Evolutionary conservation across 1,140 invertebrate genomes (phyloP), one percentile per base, ranked within the genome.

Genomic region (Dreissena rostriformis): DNA sequence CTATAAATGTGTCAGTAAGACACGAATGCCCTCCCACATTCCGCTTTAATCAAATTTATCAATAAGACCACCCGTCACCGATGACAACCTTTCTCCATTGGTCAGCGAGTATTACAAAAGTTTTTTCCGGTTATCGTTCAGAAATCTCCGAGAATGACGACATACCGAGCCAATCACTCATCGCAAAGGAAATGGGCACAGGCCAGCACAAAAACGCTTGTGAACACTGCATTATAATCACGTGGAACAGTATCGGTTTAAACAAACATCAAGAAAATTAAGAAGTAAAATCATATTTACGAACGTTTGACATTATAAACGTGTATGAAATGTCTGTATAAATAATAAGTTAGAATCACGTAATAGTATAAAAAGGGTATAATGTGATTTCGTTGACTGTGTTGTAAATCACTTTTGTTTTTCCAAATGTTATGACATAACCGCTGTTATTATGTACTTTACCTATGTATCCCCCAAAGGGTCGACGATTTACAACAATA

Each of bases 311-410:
- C 17, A 68, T 68, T 5, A 68, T 68, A 22, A 17, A 39, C 26
- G 5, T 68, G 24, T 68, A n/a, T 68, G 67, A 68, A 68, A 68
- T 24, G 67, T 68, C 17, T 68, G 5, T 28, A 68, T 68, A 68
- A 4, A 39, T 17, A 28, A 17, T 68, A 39, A 39, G 15, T 68
- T 68, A 68, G 24, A 22, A 26, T 63, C 24, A 63, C 19, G 2
- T 63, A 63, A 63, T 63, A 7, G 5, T 68, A 39, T 17, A 22
- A 22, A 17, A 28, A 19, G 67, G 19, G 26, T 68, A 22, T 22
- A 28, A 2, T 22, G 29, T 17, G 15, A 28, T 68, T 68, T 22
- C 15, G 26, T 22, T 28, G 67, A 68, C 15, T 68, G 67, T 68
- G 67, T 68, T 68, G 67, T 68, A 68, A 22, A 5, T 22, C 26